These are phyloP conservation scores for Pseudorhiza aurosa DNA, from an alignment of 30 jellyfish, hydroid and myxozoan genomes.

Conservation along the genomic window DNA sequence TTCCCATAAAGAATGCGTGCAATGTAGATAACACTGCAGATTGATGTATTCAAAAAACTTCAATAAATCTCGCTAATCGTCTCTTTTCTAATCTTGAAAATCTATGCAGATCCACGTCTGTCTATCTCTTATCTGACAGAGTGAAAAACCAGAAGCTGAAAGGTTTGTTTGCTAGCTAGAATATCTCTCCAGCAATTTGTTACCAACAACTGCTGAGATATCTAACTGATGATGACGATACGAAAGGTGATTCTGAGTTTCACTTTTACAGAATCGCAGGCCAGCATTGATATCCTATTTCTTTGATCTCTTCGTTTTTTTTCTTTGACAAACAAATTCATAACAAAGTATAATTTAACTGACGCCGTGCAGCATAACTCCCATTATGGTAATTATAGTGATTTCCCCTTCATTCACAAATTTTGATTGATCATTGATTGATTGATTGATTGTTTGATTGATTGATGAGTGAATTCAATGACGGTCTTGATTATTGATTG, in stretches of 20 bases:
- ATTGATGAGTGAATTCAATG: background rate
- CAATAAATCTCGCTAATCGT: constrained; percentile 8
- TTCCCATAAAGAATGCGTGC: too few relatives aligned
- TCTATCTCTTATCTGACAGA: constrained; percentile 5
- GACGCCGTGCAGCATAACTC: too few relatives aligned
- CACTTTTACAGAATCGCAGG: too few relatives aligned
- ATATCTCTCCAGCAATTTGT: background rate
- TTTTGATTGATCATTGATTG: background rate
- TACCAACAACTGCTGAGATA: background rate
- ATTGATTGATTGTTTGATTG: background rate
- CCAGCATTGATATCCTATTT: too few relatives aligned
- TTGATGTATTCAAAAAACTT: constrained; percentile 3
- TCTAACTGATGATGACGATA: background rate
- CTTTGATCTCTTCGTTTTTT: too few relatives aligned
- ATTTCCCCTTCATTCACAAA: too few relatives aligned
- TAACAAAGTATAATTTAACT: too few relatives aligned
- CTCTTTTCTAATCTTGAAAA: constrained; percentile 11
- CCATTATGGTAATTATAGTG: too few relatives aligned
- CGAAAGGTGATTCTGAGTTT: too few relatives aligned
- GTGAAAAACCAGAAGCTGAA: constrained; percentile 14
- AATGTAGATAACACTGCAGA: constrained; percentile 1
- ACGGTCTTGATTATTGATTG: too few relatives aligned
- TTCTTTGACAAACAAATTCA: too few relatives aligned
- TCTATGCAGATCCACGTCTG: background rate
- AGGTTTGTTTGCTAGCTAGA: background rate